Evolutionary conservation across 1,140 invertebrate genomes (phyloP), one percentile per base, ranked within the genome.

Genomic region (Odontomachus brunneus): DNA sequence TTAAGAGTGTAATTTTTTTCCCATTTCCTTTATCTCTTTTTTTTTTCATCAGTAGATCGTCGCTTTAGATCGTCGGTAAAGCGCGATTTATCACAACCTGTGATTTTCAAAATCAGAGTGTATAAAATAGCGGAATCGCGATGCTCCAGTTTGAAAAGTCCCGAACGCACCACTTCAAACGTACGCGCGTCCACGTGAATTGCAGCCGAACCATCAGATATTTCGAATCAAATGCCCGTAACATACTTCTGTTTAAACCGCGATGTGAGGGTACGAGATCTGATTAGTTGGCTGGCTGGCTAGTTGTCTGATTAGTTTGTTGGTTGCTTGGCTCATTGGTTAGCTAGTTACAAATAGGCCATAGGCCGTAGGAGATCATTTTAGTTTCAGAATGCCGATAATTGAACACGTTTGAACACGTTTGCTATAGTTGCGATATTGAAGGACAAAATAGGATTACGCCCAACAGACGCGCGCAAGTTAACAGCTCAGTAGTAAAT

Each of bases 401-500:
- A 78, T 84, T 49, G 65, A 44, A 57, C 38, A 71, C 57, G 19
- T 57, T 65, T 22, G 14, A 51, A 11, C 7, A 12, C 26, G n/a
- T 26, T 12, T 19, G 19, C 66, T 69, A 78, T 33, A 33, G 11
- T 14, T 59, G 26, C 29, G 59, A 2, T 63, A 62, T 75, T 55
- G 60, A 59, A 19, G 51, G 53, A n/a, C n/a, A 44, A 66, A 76
- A 84, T 51, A 80, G 75, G 75, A 69, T 78, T 78, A 78, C 17
- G 22, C 12, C 22, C 29, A 55, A 78, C 74, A 55, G 33, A 57
- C 75, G 75, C 75, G 53, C 22, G 51, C 49, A 48, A n/a, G 80
- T 72, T 75, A 75, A 74, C 69, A 55, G 69, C 48, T 74, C 69
- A 82, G 80, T 82, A 75, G 80, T 82, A 82, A 82, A 82, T 60